Evolutionary conservation across 53 echinoderm and acorn worm genomes (phyloP), one percentile per base, ranked within the genome.

Genomic region (Echinometra lucunter): DNA sequence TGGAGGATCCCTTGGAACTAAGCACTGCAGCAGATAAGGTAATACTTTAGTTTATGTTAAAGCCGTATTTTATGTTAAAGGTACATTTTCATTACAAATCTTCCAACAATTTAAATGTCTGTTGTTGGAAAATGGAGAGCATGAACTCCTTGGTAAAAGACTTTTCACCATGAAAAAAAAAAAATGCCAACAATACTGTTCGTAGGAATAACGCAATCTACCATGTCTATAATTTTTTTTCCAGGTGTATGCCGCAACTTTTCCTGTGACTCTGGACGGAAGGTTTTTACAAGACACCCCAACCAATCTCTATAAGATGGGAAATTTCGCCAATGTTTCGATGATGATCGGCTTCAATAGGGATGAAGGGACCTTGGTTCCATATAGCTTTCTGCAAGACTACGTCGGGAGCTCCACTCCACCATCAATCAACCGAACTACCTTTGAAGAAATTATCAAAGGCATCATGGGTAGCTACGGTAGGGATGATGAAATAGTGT

Each of bases 231-330:
- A 23, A 25, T 7, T 63, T 69, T 32, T 9, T 49, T 49, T 4
- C 1, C 69, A 91, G 91, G 45, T 69, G 6, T 91, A 91, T 70
- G 38, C 58, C 5, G 23, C 1, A 57, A 1, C 1, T n/a, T 94
- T 3, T 58, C 94, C 94, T 2, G 85, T 94, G 1, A 91, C 93
- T 6, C 60, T 96, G 2, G 97, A 96, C 58, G 97, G 97, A 2
- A 53, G 70, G 9, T 97, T 97, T 80, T 90, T 97, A 2, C 49
- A 74, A 1, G 96, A 96, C 66, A 91, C 91, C 2, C 96, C 97
- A 25, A 34, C 70, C 30, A 95, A 94, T 69, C 95, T 95, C 6
- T 91, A 95, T 72, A 57, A 90, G 80, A 67, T 30, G 25, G 82
- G 82, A 2, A 63, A 95, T 38, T 95, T 95, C 37, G 49, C 19